Evolutionary conservation across 2,113 vertebrate species (phyloP).

Genomic region (Seriola rivoliana): DNA sequence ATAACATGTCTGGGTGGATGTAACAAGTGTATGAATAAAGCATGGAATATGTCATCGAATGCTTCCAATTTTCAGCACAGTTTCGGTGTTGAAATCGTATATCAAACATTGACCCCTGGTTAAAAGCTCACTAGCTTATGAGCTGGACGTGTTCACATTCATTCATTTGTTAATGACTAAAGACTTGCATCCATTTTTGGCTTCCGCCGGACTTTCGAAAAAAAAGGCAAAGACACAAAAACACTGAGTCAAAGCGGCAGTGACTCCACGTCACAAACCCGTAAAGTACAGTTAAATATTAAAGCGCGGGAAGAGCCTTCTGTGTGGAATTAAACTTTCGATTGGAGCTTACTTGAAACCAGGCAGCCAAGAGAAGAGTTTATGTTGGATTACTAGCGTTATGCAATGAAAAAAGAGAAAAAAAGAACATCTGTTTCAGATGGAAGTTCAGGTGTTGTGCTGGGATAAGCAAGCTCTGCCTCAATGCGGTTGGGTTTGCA

Average conservation of each 20-base stretch:
- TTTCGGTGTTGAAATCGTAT: neutral
- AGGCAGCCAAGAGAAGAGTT: slow-evolving; percentile 52
- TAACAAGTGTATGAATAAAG: neutral
- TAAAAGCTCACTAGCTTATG: slow-evolving; percentile 7
- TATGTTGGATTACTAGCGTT: slow-evolving; percentile 73
- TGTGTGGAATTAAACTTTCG: slow-evolving; percentile 40
- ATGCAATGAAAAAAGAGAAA: slow-evolving; percentile 71
- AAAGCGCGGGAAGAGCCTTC: slow-evolving; percentile 25
- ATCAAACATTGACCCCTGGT: slow-evolving; percentile 21
- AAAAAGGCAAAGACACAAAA: neutral
- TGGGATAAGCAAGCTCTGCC: slow-evolving; percentile 60
- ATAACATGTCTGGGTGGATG: neutral
- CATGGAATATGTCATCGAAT: neutral
- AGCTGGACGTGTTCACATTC: slow-evolving; percentile 12
- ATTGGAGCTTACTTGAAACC: slow-evolving; percentile 22
- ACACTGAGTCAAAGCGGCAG: slow-evolving; percentile 7
- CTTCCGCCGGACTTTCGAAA: neutral
- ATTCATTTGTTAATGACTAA: slow-evolving; percentile 34
- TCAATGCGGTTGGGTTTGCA: slow-evolving; percentile 75
- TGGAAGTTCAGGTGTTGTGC: slow-evolving; percentile 68
- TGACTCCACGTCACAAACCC: neutral
- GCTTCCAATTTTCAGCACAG: neutral
- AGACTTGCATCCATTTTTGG: neutral
- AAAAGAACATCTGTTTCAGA: slow-evolving; percentile 78
- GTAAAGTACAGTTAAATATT: slow-evolving; percentile 52